These are phyloP conservation scores for Turdus rufiventris DNA, from an alignment of 2,113 vertebrate species.

Conservation along the genomic window DNA sequence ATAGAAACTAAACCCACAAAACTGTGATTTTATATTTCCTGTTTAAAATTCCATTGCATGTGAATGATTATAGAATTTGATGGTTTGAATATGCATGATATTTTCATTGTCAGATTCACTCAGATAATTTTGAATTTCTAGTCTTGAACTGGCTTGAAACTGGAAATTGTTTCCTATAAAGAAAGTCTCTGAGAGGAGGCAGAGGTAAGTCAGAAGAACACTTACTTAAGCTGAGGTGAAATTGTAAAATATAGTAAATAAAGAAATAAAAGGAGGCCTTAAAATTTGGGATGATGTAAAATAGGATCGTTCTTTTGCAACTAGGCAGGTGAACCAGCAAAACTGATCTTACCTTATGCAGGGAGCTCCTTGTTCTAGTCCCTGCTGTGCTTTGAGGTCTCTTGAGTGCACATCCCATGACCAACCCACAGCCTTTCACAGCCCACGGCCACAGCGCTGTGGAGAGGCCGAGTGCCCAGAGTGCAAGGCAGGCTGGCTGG, in stretches of 20 bases:
- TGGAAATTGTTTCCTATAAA: neutral
- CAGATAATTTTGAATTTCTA: neutral
- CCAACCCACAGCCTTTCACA: rapidly evolving
- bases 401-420: rapidly evolving
- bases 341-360: rapidly evolving
- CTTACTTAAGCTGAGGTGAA: neutral
- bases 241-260: neutral
- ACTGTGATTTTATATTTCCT: neutral
- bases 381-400: neutral
- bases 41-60: neutral
- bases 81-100: neutral
- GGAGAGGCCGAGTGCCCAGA: neutral
- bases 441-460: neutral
- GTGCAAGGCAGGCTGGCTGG: neutral
- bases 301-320: neutral
- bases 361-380: neutral
- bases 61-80: neutral
- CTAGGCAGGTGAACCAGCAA: neutral
- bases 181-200: neutral
- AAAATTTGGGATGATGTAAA: neutral
- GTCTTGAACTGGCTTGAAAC: neutral
- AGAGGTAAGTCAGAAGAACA: neutral
- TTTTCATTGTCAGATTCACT: neutral
- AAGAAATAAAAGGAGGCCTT: neutral
- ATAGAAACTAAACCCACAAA: neutral